Percentiles rank a stretch among this genome's conserved stretches.
phyloP scores from a whole-genome alignment of 1,140 invertebrate species.

The Leptinotarsa lineolata region DNA sequence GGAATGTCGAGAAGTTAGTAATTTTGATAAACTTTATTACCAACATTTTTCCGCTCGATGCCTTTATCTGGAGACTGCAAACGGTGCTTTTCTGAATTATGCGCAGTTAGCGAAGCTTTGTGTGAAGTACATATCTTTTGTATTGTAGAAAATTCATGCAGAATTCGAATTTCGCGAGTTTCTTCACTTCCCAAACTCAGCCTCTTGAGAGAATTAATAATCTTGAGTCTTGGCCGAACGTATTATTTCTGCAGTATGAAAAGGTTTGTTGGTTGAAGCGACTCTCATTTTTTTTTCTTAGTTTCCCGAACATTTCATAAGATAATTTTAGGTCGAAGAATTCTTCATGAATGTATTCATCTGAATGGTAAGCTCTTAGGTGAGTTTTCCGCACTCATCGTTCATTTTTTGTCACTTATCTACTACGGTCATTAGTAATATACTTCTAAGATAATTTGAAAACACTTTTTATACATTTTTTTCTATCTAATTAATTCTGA shows the following conservation, averaged over 20 bases:
- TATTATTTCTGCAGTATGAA: not conserved
- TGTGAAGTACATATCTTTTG: slow-evolving; percentile 5
- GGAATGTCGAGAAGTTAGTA: slow-evolving; percentile 6
- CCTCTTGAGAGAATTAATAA: not conserved
- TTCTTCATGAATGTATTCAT: no score
- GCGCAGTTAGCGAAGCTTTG: not conserved
- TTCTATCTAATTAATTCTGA: no score
- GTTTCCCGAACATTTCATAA: no score
- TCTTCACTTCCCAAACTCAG: not conserved
- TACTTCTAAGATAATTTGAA: no score
- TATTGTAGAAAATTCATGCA: not conserved
- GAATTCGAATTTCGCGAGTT: not conserved
- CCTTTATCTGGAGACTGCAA: slow-evolving; percentile 4
- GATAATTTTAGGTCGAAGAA: no score
- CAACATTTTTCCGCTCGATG: slow-evolving; percentile 8
- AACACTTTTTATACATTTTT: no score
- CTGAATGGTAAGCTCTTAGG: no score
- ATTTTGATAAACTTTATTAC: slow-evolving; percentile 20
- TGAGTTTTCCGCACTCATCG: no score
- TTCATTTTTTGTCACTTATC: no score
- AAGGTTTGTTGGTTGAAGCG: not conserved
- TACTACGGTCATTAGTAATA: no score
- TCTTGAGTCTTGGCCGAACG: not conserved
- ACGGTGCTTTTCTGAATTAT: not conserved
- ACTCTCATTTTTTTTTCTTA: no score